Percentiles rank a stretch among this genome's conserved stretches.
These are phyloP conservation scores for Nomada ruficornis DNA, from an alignment of 2,888 invertebrate species.

Conservation along the genomic window DNA sequence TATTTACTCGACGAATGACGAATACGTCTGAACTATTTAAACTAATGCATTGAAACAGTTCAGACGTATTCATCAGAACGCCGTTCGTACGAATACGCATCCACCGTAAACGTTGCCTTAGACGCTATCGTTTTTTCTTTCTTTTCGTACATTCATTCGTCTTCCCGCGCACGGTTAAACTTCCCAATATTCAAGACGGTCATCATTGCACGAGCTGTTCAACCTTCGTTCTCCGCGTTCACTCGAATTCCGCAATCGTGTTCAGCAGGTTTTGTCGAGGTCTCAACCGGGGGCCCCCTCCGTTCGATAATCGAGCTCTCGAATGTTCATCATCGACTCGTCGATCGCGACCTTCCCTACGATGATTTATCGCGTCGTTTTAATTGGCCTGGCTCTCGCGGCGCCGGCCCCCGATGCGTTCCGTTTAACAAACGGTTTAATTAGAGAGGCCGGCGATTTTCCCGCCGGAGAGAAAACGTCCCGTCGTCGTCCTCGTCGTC, in stretches of 20 bases:
- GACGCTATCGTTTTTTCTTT: no score
- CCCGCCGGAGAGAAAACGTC: conserved; percentile 51
- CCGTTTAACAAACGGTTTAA: conserved; percentile 53
- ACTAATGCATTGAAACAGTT: no score
- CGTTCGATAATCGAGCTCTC: conserved; percentile 19
- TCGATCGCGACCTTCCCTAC: conserved; percentile 12
- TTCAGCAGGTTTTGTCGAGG: neutral
- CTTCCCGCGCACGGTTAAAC: neutral
- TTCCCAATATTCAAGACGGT: neutral
- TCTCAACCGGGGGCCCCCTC: neutral
- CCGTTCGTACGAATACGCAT: no score
- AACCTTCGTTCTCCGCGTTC: conserved; percentile 12
- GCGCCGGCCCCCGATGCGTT: conserved; percentile 27
- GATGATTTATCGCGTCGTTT: conserved; percentile 46
- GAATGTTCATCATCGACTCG: conserved; percentile 9
- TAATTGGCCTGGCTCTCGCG: conserved; percentile 37
- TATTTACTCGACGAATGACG: no score
- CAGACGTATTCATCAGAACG: no score
- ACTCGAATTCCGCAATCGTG: conserved; percentile 10
- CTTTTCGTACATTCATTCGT: neutral
- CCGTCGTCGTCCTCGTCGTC: conserved; percentile 17
- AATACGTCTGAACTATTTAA: no score
- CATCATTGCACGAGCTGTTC: neutral
- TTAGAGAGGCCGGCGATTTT: conserved; percentile 54
- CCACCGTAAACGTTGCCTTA: no score